Conservation (phyloP, 2,888 invertebrate genomes). For the Dendrolimus houi region DNA sequence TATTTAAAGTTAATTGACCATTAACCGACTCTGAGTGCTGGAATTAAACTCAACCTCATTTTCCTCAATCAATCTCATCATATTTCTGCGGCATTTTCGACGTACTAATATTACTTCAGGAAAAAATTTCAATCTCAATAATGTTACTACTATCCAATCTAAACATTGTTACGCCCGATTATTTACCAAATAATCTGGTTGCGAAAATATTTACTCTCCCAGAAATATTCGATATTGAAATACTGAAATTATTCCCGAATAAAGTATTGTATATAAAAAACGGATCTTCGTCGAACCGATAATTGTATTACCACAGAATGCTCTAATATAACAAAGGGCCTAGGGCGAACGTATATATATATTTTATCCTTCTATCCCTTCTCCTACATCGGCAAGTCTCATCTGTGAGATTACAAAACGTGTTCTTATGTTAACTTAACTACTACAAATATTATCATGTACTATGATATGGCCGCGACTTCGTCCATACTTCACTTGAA, state of each 20-base stretch:
- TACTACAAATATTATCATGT: conserved; percentile 32
- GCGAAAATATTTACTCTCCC: neutral
- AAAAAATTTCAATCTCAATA: neutral
- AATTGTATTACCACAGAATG: conserved; percentile 16
- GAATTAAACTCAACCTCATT: no score
- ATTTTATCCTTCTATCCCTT: conserved; percentile 2
- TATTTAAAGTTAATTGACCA: no score
- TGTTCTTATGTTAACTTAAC: conserved; percentile 32
- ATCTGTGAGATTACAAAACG: conserved; percentile 30
- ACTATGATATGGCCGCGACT: conserved; percentile 5
- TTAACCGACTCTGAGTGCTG: no score
- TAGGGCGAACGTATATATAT: conserved; percentile 9
- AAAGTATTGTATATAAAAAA: conserved; percentile 4
- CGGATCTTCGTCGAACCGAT: conserved; percentile 7
- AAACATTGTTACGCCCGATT: neutral
- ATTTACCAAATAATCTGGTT: neutral
- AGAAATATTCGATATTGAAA: conserved; percentile 3
- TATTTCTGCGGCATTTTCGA: neutral
- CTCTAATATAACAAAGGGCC: conserved; percentile 13
- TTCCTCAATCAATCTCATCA: neutral
- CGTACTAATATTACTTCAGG: neutral
- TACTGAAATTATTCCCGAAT: conserved; percentile 3
- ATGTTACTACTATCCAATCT: neutral
- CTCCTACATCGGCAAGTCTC: conserved; percentile 16
- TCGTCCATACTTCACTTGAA: no score